Evolutionary conservation across 2,113 vertebrate species (phyloP).

Genomic region (Nothobranchius furzeri): DNA sequence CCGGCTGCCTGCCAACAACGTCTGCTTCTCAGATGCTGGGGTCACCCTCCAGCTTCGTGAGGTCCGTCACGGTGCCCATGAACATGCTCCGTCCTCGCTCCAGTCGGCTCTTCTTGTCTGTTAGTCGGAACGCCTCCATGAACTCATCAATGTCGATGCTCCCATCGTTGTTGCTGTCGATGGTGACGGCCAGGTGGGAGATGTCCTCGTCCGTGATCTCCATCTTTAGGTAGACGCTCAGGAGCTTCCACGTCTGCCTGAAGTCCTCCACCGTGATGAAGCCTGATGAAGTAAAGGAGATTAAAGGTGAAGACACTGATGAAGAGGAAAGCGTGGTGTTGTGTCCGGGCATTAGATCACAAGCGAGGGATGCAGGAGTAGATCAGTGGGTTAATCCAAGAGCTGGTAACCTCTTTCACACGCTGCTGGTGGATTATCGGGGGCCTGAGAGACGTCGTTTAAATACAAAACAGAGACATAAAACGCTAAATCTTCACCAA

Average conservation of each 20-base stretch:
- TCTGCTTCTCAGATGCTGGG: slow-evolving; percentile 33
- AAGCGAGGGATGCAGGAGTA: slow-evolving; percentile 23
- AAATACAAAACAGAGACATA: slow-evolving; percentile 1
- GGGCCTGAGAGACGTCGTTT: neutral
- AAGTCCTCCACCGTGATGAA: slow-evolving; percentile 92
- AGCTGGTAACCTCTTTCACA: slow-evolving; percentile 7
- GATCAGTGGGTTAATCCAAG: slow-evolving; percentile 69
- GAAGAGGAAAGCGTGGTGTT: neutral
- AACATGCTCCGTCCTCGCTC: slow-evolving; percentile 77
- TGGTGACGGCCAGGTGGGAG: slow-evolving; percentile 84
- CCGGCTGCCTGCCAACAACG: neutral
- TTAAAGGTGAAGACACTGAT: neutral
- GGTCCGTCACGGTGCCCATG: slow-evolving; percentile 65
- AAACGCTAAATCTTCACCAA: slow-evolving; percentile 3
- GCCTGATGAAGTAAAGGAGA: slow-evolving; percentile 69
- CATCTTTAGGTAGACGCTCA: slow-evolving; percentile 88
- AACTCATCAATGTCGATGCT: slow-evolving; percentile 94
- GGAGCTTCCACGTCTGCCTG: slow-evolving; percentile 90
- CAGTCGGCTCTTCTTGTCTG: slow-evolving; percentile 81
- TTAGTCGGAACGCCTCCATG: slow-evolving; percentile 94
- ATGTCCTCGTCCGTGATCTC: slow-evolving; percentile 85
- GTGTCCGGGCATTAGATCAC: slow-evolving; percentile 11
- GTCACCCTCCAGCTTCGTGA: slow-evolving; percentile 66
- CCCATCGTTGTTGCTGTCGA: slow-evolving; percentile 92
- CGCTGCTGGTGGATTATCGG: slow-evolving; percentile 38